A percentile compares a stretch with the other conserved stretches of the same genome.
These are phyloP conservation scores for Papilio polyxenes DNA, from an alignment of 1,140 invertebrate genomes.

Conservation along the genomic window DNA sequence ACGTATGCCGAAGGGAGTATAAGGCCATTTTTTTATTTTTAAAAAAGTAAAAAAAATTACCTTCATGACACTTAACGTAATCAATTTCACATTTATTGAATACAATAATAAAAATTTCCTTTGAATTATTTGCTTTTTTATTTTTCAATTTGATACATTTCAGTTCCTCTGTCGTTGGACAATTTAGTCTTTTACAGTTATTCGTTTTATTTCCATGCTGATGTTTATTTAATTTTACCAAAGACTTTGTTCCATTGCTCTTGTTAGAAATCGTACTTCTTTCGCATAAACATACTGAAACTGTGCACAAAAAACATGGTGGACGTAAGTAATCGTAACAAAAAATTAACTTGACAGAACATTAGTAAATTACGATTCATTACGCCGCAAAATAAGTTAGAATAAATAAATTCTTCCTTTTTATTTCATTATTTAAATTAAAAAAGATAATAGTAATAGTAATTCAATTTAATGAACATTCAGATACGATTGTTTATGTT, in stretches of 20 bases:
- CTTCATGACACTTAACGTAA: conserved; percentile 54
- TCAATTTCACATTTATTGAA: conserved; percentile 55
- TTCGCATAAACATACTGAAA: conserved; percentile 6
- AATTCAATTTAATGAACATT: too few relatives aligned
- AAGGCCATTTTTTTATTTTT: background rate
- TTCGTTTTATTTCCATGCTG: conserved; percentile 17
- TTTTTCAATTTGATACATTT: conserved; percentile 47
- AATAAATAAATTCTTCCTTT: background rate
- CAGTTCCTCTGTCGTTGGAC: conserved; percentile 42
- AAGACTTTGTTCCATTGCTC: background rate
- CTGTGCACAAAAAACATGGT: background rate
- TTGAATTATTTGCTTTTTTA: conserved; percentile 35
- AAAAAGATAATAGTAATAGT: too few relatives aligned
- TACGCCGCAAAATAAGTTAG: too few relatives aligned
- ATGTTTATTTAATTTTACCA: background rate
- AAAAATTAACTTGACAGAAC: too few relatives aligned
- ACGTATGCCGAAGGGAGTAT: background rate
- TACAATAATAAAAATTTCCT: conserved; percentile 40
- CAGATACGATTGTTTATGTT: too few relatives aligned
- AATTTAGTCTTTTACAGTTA: conserved; percentile 50
- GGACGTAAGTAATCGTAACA: background rate
- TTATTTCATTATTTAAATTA: too few relatives aligned
- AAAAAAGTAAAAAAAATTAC: conserved; percentile 37
- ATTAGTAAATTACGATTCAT: too few relatives aligned
- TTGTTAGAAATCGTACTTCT: background rate